phyloP scores from a whole-genome alignment of 2,113 vertebrate genomes.

The Potamarius usumacintae region DNA sequence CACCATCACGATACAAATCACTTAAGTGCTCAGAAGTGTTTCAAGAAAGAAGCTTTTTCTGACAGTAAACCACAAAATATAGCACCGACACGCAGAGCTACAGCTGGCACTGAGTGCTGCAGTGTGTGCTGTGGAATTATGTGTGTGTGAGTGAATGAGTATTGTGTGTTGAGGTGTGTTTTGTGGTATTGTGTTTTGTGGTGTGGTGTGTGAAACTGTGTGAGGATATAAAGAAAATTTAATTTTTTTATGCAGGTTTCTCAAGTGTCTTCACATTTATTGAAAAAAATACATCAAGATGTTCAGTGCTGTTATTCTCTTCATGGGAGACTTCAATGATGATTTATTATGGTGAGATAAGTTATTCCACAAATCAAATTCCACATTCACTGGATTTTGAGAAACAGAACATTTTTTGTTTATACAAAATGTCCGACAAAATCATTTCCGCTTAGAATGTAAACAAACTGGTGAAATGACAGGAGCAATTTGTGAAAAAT shows the following conservation, averaged over 20 bases:
- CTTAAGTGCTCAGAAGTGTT: not conserved
- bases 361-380: no score
- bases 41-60: not conserved
- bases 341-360: not conserved
- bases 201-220: not conserved
- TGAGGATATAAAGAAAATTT: not conserved
- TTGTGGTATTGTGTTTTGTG: not conserved
- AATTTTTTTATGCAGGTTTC: not conserved
- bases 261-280: not conserved
- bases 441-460: no score
- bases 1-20: not conserved
- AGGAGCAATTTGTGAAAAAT: no score
- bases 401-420: no score
- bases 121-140: not conserved
- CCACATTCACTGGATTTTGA: no score
- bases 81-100: no score
- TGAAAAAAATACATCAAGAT: no score
- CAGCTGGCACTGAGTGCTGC: not conserved
- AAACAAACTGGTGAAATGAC: no score
- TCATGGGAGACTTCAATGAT: not conserved
- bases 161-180: not conserved
- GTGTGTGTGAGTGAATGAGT: not conserved
- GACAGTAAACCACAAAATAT: no score
- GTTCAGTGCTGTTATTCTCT: not conserved
- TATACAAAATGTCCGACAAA: no score